Conservation (phyloP, 2,888 invertebrate species). For the Sisyra nigra region DNA sequence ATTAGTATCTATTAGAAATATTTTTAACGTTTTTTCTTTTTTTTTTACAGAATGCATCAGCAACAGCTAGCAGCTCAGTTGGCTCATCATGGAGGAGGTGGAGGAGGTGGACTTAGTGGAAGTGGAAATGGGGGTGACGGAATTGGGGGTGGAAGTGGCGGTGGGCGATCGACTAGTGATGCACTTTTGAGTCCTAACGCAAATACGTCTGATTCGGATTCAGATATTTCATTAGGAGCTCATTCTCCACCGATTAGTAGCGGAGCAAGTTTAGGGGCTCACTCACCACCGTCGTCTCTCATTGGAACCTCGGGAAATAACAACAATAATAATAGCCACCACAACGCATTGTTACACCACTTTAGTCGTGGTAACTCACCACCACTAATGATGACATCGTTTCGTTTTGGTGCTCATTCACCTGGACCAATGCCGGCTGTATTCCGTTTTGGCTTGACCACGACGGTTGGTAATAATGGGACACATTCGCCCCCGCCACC, state of each 20-base stretch:
- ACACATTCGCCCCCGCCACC: slow-evolving; percentile 19
- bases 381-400: background rate
- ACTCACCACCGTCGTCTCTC: slow-evolving; percentile 1
- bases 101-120: slow-evolving; percentile 10
- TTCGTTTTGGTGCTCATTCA: slow-evolving; percentile 25
- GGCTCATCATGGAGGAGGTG: slow-evolving; percentile 22
- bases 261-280: slow-evolving; percentile 3
- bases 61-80: slow-evolving; percentile 26
- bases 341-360: background rate
- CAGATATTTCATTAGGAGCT: slow-evolving; percentile 28
- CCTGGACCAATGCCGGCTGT: slow-evolving; percentile 29
- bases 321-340: no score
- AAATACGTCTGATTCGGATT: slow-evolving; percentile 26
- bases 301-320: background rate
- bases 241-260: slow-evolving; percentile 24
- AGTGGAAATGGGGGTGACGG: no score
- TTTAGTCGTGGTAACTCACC: background rate
- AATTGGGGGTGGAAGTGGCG: slow-evolving; percentile 13
- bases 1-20: no score
- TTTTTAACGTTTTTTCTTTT: slow-evolving; percentile 5
- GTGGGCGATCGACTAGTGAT: slow-evolving; percentile 14
- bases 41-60: slow-evolving; percentile 28
- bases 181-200: slow-evolving; percentile 25
- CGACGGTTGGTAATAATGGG: slow-evolving; percentile 10
- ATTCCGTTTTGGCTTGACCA: slow-evolving; percentile 20